phyloP scores from a whole-genome alignment of 2,888 invertebrate genomes.

The Cyaniris semiargus region DNA sequence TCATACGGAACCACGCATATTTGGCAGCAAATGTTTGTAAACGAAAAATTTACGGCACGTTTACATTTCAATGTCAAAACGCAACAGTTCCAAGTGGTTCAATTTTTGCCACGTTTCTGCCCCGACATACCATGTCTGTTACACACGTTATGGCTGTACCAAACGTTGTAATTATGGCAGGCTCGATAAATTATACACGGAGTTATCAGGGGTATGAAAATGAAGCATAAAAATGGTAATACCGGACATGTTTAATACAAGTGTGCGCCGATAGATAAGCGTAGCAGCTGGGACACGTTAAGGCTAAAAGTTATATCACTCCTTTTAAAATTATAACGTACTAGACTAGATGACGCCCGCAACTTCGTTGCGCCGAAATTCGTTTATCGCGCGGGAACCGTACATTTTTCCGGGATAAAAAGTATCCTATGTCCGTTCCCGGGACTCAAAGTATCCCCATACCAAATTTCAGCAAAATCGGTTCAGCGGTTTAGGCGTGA shows the following conservation, averaged over 20 bases:
- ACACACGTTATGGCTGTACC: constrained; percentile 36
- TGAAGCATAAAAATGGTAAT: constrained; percentile 47
- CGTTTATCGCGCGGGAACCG: too few relatives aligned
- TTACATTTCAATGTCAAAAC: neutral
- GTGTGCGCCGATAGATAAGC: constrained; percentile 33
- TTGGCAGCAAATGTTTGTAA: neutral
- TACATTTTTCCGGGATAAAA: too few relatives aligned
- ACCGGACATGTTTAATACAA: constrained; percentile 28
- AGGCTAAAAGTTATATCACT: neutral
- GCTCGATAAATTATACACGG: constrained; percentile 46
- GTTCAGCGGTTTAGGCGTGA: too few relatives aligned
- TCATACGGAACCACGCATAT: neutral
- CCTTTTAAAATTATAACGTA: neutral
- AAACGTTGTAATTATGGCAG: constrained; percentile 43
- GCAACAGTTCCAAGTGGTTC: neutral
- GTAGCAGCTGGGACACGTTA: neutral
- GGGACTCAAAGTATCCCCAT: too few relatives aligned
- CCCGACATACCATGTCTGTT: neutral
- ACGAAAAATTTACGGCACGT: neutral
- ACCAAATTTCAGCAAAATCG: too few relatives aligned
- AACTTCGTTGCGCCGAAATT: too few relatives aligned
- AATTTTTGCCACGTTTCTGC: neutral
- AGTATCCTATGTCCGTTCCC: too few relatives aligned
- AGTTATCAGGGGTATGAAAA: constrained; percentile 46
- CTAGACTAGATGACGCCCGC: too few relatives aligned